Conservation (phyloP, 1,140 invertebrate species). For the Meloidogyne exigua region DNA sequence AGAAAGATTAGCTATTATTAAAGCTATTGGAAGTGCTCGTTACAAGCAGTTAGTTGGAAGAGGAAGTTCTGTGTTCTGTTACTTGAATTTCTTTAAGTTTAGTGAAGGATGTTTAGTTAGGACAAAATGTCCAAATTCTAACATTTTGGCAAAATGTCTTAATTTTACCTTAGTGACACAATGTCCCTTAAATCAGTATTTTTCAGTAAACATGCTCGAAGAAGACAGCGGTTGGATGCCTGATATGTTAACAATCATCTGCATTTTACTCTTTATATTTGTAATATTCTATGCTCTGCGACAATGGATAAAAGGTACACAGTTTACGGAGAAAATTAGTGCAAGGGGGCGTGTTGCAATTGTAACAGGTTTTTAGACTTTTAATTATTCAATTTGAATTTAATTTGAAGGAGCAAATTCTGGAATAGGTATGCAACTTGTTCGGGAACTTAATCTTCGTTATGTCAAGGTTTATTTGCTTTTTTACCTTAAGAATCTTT, state of each 20-base stretch:
- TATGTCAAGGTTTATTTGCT: constrained; percentile 15
- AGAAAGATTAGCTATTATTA: background rate
- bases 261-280: constrained; percentile 30
- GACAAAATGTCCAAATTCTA: background rate
- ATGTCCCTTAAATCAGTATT: background rate
- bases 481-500: background rate
- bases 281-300: constrained; percentile 35
- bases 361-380: constrained; percentile 29
- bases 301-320: constrained; percentile 36
- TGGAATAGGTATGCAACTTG: constrained; percentile 41
- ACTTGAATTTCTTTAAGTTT: too few species aligned
- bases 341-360: constrained; percentile 42
- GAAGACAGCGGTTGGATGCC: constrained; percentile 34
- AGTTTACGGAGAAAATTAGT: constrained; percentile 46
- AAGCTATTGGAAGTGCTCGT: background rate
- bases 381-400: background rate
- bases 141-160: background rate
- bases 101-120: too few species aligned
- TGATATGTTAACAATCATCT: constrained; percentile 27
- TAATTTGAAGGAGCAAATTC: constrained; percentile 14
- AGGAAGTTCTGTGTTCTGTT: background rate
- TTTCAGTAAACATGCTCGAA: constrained; percentile 30
- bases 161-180: background rate
- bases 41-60: background rate
- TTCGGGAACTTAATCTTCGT: constrained; percentile 47